Evolutionary conservation across 2,797 vertebrate genomes (phyloP).

Genomic region (Phoeniculus purpureus): DNA sequence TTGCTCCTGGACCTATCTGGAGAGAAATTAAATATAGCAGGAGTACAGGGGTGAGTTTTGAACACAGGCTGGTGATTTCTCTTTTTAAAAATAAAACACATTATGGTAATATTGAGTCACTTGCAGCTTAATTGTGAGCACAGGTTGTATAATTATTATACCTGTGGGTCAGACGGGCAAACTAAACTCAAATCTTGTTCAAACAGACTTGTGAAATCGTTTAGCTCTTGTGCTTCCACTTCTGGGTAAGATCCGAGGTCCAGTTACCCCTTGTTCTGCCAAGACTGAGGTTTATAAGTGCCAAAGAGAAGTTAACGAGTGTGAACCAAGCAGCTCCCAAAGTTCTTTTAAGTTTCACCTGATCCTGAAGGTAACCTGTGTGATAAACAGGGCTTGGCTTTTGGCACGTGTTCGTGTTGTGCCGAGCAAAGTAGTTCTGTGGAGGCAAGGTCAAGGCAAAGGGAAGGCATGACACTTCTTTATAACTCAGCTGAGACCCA

Average conservation of each 20-base stretch:
- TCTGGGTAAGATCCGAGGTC: conserved; percentile 24
- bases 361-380: background rate
- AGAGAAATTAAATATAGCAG: background rate
- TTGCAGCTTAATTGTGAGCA: conserved; percentile 6
- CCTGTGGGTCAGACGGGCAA: conserved; percentile 12
- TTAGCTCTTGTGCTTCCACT: conserved; percentile 46
- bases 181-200: conserved; percentile 37
- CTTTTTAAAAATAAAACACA: background rate
- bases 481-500: background rate
- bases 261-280: conserved; percentile 34
- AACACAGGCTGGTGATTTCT: background rate
- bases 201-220: conserved; percentile 54
- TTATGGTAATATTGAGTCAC: background rate
- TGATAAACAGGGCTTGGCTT: conserved; percentile 40
- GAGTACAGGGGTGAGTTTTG: background rate
- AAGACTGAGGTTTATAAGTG: conserved; percentile 10
- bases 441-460: conserved; percentile 38
- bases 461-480: background rate
- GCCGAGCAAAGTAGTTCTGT: conserved; percentile 29
- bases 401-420: background rate
- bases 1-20: background rate
- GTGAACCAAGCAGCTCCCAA: conserved; percentile 2
- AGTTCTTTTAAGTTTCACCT: conserved; percentile 44
- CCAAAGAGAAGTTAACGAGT: conserved; percentile 30
- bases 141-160: conserved; percentile 40